These are phyloP conservation scores for Pachyseris speciosa DNA, from an alignment of 64 coral and sea anemone species.

Conservation along the genomic window DNA sequence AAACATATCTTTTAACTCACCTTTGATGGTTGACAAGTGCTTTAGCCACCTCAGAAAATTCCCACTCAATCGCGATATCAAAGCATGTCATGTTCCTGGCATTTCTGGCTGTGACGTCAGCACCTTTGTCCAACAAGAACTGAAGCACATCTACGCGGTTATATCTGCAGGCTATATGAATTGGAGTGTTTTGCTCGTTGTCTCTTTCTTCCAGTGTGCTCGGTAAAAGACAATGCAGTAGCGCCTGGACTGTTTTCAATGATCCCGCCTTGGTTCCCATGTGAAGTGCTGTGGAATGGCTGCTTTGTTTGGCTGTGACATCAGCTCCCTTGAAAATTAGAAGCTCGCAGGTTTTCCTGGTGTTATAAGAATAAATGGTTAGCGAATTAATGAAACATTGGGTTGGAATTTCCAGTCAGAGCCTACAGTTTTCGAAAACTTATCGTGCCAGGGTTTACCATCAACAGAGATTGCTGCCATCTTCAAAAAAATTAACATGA, in stretches of 20 bases:
- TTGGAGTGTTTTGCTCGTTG: not conserved
- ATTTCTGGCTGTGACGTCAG: constrained; percentile 48
- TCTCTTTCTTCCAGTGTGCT: constrained; percentile 11
- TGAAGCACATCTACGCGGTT: not conserved
- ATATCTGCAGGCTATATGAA: constrained; percentile 43
- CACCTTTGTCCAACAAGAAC: constrained; percentile 22
- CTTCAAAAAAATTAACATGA: no score
- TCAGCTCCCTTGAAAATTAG: constrained; percentile 8
- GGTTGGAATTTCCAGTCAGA: no score
- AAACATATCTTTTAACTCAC: not conserved
- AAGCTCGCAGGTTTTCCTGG: constrained; percentile 48
- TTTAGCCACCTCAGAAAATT: constrained; percentile 49
- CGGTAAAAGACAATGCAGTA: not conserved
- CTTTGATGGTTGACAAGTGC: constrained; percentile 73
- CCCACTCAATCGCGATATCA: constrained; percentile 87
- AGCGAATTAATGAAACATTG: not conserved
- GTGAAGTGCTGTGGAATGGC: constrained; percentile 36
- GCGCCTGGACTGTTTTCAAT: not conserved
- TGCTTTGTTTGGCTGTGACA: not conserved
- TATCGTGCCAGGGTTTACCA: no score
- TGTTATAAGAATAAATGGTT: not conserved
- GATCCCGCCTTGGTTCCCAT: constrained; percentile 2
- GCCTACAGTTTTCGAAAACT: no score
- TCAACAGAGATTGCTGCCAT: no score
- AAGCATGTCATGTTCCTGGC: constrained; percentile 56